Conservation (phyloP, 2,797 vertebrate species). For the Epinephelus coioides region DNA sequence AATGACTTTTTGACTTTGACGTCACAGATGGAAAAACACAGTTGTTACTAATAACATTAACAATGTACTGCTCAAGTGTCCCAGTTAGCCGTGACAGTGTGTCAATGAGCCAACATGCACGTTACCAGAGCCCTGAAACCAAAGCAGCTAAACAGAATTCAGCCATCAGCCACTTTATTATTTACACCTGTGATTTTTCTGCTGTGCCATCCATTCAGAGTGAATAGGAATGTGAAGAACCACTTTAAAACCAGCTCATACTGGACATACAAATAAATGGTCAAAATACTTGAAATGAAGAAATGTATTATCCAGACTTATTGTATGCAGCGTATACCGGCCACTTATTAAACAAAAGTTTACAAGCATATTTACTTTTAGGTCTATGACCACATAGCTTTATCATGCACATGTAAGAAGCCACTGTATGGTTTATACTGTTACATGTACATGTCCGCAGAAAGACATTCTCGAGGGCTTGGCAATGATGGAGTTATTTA, state of each 20-base stretch:
- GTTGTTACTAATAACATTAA: slow-evolving; percentile 2
- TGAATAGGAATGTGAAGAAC: slow-evolving; percentile 20
- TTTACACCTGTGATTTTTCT: slow-evolving; percentile 5
- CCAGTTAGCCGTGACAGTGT: too few species aligned
- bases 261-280: slow-evolving; percentile 38
- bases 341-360: slow-evolving; percentile 1
- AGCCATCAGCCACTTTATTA: slow-evolving; percentile 12
- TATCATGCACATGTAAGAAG: slow-evolving; percentile 41
- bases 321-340: slow-evolving; percentile 21
- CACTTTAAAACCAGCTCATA: slow-evolving; percentile 30
- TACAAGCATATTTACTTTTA: slow-evolving; percentile 36
- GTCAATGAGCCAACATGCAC: too few species aligned
- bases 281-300: slow-evolving; percentile 52
- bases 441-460: slow-evolving; percentile 9
- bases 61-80: too few species aligned
- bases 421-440: slow-evolving; percentile 7
- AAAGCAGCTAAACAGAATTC: slow-evolving; percentile 17
- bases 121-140: too few species aligned
- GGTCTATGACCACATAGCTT: slow-evolving; percentile 17
- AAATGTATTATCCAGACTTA: slow-evolving; percentile 34
- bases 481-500: slow-evolving; percentile 11
- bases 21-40: slow-evolving; percentile 18
- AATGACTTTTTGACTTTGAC: neutral
- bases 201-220: neutral
- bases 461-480: slow-evolving; percentile 1